Base-by-base conservation (phyloP, 2,888 invertebrate genomes). In the Trisateles emortualis region DNA sequence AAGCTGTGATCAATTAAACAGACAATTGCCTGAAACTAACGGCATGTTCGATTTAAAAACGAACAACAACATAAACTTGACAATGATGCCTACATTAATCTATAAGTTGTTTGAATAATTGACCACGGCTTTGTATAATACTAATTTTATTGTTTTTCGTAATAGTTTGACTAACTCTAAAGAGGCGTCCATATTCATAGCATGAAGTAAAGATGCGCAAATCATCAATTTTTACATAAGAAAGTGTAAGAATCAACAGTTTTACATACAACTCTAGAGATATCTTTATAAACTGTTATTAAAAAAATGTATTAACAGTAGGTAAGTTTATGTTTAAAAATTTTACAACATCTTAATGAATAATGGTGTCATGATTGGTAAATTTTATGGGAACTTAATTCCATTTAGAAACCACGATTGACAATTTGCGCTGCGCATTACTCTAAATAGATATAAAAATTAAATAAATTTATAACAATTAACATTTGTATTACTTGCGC, bases 141-240 rank as follows among this genome's bases (percentile, higher is more conserved):
- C 90, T 90, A 89, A 90, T 86, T 89, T 87, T 88, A 90, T 87
- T 89, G 89, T 86, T 87, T 88, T 86, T 64, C 81, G 81, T 90
- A 87, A 88, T 86, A 88, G 81, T 79, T 80, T 76, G 84, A 90
- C 88, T 92, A 91, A 90, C 84, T 88, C 90, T 92, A 92, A 86
- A 87, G 86, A 91, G 91, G 92, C 90, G 83, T 88, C 84, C 83
- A 86, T 91, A 90, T 88, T 87, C 84, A 88, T 88, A 91, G 89
- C 89, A 84, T 82, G 88, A 88, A 88, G 85, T 83, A 82, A 87
- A 85, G 79, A 84, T 87, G 87, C 88, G 86, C 88, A 90, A 90
- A 88, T 89, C 81, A 90, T 87, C 86, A 87, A 83, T 84, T 88
- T 83, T 86, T 86, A 89, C 86, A 88, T 76, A 84, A 85, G 78